A percentile compares a stretch with the other conserved stretches of the same genome.
These are phyloP conservation scores for Heliconius aoede DNA, from an alignment of 2,888 invertebrate genomes.

Conservation along the genomic window DNA sequence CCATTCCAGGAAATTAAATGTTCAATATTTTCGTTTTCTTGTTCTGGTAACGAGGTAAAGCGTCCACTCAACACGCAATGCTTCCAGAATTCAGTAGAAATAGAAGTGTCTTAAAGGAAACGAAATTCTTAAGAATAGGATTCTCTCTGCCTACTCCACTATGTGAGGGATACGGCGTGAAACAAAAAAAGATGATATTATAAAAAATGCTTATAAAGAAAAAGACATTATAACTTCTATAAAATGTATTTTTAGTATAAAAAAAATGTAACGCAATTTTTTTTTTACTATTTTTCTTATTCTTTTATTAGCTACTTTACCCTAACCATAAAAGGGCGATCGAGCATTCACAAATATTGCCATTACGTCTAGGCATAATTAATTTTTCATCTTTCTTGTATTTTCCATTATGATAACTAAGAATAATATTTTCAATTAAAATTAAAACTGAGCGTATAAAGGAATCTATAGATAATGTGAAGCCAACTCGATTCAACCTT, in stretches of 20 bases:
- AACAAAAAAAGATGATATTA: background rate
- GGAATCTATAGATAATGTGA: too few relatives aligned
- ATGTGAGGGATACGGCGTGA: background rate
- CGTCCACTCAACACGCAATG: too few relatives aligned
- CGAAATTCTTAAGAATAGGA: too few relatives aligned
- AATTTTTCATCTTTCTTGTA: background rate
- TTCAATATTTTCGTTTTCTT: too few relatives aligned
- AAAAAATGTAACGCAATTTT: background rate
- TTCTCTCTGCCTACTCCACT: background rate
- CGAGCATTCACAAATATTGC: slow-evolving; percentile 1
- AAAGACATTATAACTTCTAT: too few relatives aligned
- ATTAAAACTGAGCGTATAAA: too few relatives aligned
- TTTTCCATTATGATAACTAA: background rate
- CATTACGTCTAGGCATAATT: background rate
- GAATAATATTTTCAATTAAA: background rate
- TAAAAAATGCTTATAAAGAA: background rate
- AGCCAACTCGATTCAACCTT: background rate
- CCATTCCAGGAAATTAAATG: too few relatives aligned
- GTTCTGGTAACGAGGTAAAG: too few relatives aligned
- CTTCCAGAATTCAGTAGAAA: too few relatives aligned
- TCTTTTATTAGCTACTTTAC: background rate
- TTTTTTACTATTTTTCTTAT: too few relatives aligned
- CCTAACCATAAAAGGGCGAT: background rate
- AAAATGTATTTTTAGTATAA: too few relatives aligned
- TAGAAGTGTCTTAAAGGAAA: background rate